Conservation (phyloP, 1,140 invertebrate species). For the Cephus cinctus region DNA sequence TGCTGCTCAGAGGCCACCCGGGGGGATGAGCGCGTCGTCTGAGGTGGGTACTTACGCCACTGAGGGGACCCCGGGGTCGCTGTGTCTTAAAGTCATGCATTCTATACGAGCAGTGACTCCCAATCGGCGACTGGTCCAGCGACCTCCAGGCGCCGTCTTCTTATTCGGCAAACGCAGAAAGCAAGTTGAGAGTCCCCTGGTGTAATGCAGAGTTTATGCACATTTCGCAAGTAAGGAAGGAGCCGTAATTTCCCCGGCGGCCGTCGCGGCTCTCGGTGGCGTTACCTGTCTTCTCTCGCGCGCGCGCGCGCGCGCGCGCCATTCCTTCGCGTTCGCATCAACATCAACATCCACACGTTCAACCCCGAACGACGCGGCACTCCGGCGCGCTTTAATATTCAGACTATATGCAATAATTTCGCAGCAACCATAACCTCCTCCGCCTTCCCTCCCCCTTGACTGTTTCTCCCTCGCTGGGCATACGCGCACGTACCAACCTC, state of each 20-base stretch:
- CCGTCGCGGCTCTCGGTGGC: slow-evolving; percentile 45
- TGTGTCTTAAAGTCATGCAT: slow-evolving; percentile 53
- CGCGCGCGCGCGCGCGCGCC: no score
- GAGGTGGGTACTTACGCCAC: slow-evolving; percentile 46
- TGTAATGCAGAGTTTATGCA: slow-evolving; percentile 52
- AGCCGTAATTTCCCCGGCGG: slow-evolving; percentile 55
- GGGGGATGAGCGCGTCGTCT: slow-evolving; percentile 30
- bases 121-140: slow-evolving; percentile 19
- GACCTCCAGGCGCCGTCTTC: slow-evolving; percentile 12
- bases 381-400: slow-evolving; percentile 54
- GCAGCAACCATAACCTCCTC: slow-evolving; percentile 42
- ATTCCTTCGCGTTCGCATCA: slow-evolving; percentile 26
- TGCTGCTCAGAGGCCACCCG: no score
- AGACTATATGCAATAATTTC: slow-evolving; percentile 58
- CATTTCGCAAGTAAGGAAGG: slow-evolving; percentile 47
- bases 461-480: neutral
- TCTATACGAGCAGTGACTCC: slow-evolving; percentile 50
- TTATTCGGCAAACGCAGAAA: slow-evolving; percentile 1
- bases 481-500: no score
- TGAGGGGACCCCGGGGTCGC: slow-evolving; percentile 40
- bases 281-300: slow-evolving; percentile 41
- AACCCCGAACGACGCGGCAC: slow-evolving; percentile 38
- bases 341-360: slow-evolving; percentile 19
- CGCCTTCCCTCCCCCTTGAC: slow-evolving; percentile 1
- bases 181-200: slow-evolving; percentile 37